Percentiles rank a stretch among this genome's conserved stretches.
Evolutionary conservation across 2,888 invertebrate genomes (phyloP).

Genomic region (Rosalia funebris): DNA sequence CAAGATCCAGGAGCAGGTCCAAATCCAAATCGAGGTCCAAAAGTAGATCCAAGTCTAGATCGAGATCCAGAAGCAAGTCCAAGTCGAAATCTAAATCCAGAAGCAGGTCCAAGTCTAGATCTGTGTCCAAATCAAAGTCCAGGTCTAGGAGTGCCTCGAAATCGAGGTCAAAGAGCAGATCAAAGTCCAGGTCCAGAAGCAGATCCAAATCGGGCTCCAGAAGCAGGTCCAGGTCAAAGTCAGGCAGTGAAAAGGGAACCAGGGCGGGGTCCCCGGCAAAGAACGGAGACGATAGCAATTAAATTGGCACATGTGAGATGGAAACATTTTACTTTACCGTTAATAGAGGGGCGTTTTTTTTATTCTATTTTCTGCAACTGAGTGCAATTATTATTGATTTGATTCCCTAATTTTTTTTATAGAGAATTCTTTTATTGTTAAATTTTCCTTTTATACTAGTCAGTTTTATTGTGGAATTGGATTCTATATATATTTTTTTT

Average conservation of each 20-base stretch:
- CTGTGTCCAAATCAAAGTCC: background rate
- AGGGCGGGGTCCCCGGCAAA: slow-evolving; percentile 35
- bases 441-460: too few relatives aligned
- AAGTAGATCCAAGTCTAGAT: slow-evolving; percentile 50
- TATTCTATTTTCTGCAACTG: too few relatives aligned
- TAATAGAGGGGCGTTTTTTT: too few relatives aligned
- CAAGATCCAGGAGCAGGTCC: slow-evolving; percentile 52
- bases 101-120: slow-evolving; percentile 37
- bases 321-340: too few relatives aligned
- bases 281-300: background rate
- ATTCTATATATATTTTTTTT: too few relatives aligned
- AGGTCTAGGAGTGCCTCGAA: slow-evolving; percentile 45
- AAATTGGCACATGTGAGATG: too few relatives aligned
- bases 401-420: too few relatives aligned
- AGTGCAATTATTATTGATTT: too few relatives aligned
- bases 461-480: too few relatives aligned
- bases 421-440: too few relatives aligned
- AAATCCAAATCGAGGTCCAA: slow-evolving; percentile 54
- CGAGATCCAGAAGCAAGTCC: slow-evolving; percentile 36
- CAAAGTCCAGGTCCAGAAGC: slow-evolving; percentile 36
- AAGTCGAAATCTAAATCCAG: slow-evolving; percentile 28
- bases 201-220: slow-evolving; percentile 45
- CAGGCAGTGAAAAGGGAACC: slow-evolving; percentile 32
- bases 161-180: slow-evolving; percentile 44
- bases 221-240: slow-evolving; percentile 36